Evolutionary conservation across 37 sponge, comb jelly and placozoan species (phyloP).

Genomic region (Oscarella lobularis): DNA sequence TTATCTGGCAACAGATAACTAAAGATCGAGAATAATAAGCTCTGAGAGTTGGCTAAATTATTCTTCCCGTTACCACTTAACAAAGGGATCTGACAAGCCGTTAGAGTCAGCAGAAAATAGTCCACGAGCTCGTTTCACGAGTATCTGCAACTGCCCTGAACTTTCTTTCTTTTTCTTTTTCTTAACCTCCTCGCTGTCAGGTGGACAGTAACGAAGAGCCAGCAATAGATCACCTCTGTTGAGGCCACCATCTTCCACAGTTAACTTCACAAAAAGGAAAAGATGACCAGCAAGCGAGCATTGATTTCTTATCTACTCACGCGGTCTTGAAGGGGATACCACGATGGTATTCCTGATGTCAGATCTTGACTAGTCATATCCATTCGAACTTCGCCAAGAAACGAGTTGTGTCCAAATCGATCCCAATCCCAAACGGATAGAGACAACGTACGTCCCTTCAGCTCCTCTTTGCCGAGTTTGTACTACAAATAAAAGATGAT

Average conservation of each 20-base stretch:
- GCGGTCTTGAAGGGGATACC: background rate
- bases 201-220: background rate
- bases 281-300: background rate
- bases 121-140: background rate
- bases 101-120: background rate
- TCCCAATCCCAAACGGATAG: background rate
- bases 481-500: background rate
- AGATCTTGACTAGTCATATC: background rate
- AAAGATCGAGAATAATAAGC: background rate
- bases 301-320: background rate
- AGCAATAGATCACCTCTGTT: background rate
- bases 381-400: background rate
- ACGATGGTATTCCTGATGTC: background rate
- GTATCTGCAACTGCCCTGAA: background rate
- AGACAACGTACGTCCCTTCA: background rate
- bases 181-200: background rate
- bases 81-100: background rate
- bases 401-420: slow-evolving; percentile 2
- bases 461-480: background rate
- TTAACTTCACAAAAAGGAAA: background rate
- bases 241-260: background rate
- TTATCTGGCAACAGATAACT: background rate
- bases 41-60: too few relatives aligned
- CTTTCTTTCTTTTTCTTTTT: background rate
- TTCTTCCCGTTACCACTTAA: too few relatives aligned